Evolutionary conservation across 2,797 vertebrate genomes (phyloP).

Genomic region (Kryptopterus vitreolus): DNA sequence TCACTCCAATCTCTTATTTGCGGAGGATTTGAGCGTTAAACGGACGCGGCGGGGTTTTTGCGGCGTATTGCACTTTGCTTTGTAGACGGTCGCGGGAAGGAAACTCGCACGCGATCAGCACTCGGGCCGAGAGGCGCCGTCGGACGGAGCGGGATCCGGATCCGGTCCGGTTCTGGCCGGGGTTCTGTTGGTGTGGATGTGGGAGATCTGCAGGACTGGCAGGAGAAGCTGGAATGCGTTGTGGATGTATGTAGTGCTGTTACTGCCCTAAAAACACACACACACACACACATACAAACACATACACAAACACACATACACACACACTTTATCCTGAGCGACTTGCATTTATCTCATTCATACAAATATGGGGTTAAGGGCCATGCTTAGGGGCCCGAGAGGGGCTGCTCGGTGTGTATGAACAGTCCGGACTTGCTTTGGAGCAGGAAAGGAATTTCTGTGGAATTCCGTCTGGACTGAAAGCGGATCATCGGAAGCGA

Average conservation of each 20-base stretch:
- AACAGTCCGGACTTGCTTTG: too few species aligned
- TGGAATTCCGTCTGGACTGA: too few species aligned
- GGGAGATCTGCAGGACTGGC: slow-evolving; percentile 89
- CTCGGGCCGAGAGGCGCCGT: slow-evolving; percentile 16
- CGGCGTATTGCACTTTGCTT: slow-evolving; percentile 40
- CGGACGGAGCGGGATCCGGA: slow-evolving; percentile 45
- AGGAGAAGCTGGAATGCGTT: slow-evolving; percentile 93
- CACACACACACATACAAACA: neutral
- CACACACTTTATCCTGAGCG: too few species aligned
- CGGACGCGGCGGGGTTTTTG: too few species aligned
- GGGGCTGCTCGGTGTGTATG: too few species aligned
- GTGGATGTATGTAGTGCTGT: slow-evolving; percentile 89
- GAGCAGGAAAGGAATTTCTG: too few species aligned
- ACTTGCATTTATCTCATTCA: too few species aligned
- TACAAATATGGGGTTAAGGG: too few species aligned
- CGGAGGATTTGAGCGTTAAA: too few species aligned
- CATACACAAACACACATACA: neutral
- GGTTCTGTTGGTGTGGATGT: slow-evolving; percentile 79
- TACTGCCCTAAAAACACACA: slow-evolving; percentile 78
- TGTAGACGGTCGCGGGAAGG: slow-evolving; percentile 21
- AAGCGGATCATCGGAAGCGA: too few species aligned
- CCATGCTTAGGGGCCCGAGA: too few species aligned
- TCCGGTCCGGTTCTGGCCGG: slow-evolving; percentile 49
- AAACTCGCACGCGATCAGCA: slow-evolving; percentile 13
- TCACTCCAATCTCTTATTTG: too few species aligned